Evolutionary conservation across 1,140 invertebrate species (phyloP).

Genomic region (Caerostris darwini): DNA sequence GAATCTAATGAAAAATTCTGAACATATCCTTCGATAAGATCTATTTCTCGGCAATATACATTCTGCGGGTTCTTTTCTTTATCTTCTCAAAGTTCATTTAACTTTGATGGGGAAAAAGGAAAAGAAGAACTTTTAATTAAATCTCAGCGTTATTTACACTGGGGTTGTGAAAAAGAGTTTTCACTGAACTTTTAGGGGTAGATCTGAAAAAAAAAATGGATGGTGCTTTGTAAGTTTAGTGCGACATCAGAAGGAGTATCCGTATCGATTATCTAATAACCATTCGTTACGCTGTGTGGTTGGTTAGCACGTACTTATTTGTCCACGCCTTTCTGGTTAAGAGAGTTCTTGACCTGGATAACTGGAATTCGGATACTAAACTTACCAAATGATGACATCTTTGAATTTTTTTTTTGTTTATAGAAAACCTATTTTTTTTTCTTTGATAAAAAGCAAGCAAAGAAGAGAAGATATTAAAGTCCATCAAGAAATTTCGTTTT

Average conservation of each 20-base stretch:
- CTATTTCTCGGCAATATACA: conserved; percentile 2
- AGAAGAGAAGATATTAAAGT: no score
- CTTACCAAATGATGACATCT: neutral
- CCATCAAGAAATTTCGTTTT: no score
- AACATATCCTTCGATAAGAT: conserved; percentile 43
- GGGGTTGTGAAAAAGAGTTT: neutral
- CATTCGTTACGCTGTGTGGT: conserved; percentile 11
- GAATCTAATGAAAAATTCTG: conserved; percentile 6
- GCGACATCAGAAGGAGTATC: neutral
- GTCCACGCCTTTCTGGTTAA: neutral
- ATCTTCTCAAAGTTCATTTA: neutral
- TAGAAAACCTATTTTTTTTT: no score
- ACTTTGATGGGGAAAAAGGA: neutral
- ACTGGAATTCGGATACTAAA: neutral
- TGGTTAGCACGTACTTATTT: conserved; percentile 45
- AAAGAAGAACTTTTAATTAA: conserved; percentile 25
- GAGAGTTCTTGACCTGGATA: neutral
- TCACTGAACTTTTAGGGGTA: neutral
- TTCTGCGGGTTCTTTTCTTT: conserved; percentile 10
- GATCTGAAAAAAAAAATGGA: neutral
- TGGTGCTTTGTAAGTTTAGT: neutral
- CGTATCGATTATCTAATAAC: conserved; percentile 19
- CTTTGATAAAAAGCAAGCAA: no score
- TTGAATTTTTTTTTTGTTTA: neutral
- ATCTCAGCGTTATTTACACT: conserved; percentile 23